Conservation (phyloP, 2,113 vertebrate genomes). For the Chloropsis cyanopogon region DNA sequence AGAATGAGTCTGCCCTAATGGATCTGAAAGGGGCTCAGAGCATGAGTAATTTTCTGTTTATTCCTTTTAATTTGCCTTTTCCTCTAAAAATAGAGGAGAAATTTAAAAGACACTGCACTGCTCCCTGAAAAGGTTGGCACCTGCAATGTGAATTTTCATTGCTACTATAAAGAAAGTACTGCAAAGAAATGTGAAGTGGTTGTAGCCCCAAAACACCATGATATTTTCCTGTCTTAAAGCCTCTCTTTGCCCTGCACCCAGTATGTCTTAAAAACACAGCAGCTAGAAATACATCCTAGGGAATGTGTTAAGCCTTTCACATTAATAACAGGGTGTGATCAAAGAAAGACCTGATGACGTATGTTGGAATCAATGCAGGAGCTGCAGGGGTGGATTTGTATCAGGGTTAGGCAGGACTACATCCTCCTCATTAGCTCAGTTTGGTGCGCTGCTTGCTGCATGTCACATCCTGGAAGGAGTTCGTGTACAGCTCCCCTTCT, state of each 20-base stretch:
- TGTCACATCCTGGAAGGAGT: neutral
- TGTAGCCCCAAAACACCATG: neutral
- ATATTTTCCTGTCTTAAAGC: neutral
- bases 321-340: slow-evolving; percentile 25
- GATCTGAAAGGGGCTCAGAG: neutral
- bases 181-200: neutral
- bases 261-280: neutral
- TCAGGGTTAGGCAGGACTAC: neutral
- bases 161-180: neutral
- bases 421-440: neutral
- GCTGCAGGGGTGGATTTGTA: slow-evolving; percentile 4
- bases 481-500: neutral
- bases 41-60: neutral
- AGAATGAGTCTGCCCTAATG: neutral
- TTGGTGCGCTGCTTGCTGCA: accelerated
- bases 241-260: neutral
- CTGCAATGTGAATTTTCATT: neutral
- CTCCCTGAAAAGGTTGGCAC: neutral
- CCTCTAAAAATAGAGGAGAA: neutral
- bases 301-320: neutral
- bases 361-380: neutral
- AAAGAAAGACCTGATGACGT: slow-evolving; percentile 6
- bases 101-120: neutral
- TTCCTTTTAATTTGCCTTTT: neutral
- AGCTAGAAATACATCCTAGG: neutral